Evolutionary conservation across 2,797 vertebrate species (phyloP), one percentile per base, ranked within the genome.

Genomic region (Threskiornis aethiopicus): DNA sequence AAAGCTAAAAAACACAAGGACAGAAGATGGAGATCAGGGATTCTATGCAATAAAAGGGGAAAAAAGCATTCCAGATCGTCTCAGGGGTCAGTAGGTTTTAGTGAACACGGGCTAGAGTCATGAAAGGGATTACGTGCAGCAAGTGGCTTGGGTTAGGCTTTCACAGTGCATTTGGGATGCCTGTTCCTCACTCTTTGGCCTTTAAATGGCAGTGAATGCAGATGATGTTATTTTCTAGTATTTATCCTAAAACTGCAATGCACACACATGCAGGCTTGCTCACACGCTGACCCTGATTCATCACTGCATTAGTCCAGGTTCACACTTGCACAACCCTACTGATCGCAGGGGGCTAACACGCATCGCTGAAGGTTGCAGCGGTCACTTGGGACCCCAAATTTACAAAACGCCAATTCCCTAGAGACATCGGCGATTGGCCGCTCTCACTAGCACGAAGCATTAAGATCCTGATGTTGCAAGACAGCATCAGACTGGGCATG

Each of bases 1-100:
- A 97, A 97, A 97, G 97, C 97, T 98, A 98, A 98, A 98, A 98
- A 98, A 98, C 96, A 98, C 97, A 98, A 98, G 97, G 98, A 98
- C 92, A 98, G 97, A 98, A 98, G 97, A 97, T 94, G 97, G 97
- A 97, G 90, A 98, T 98, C 97, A 98, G 96, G 97, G 97, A 97
- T 97, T 97, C 96, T 96, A 94, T 95, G 96, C 95, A 96, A 97
- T 96, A 97, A 96, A 95, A 10, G 89, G 88, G 76, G 19, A 2
- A 84, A 76, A 94, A 96, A 96, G 95, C 94, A 97, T 96, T 97
- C 95, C 96, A 97, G 95, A 97, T 71, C 6, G 24, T 94, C 71
- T 90, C 46, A 64, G 65, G 65, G 42, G 72, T 98, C 71, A 98
- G 96, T 94, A 97, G 42, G 46, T 87, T 96, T 97, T 95, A 97